Evolutionary conservation across 2,888 invertebrate species (phyloP).

Genomic region (Parnassius mnemosyne): DNA sequence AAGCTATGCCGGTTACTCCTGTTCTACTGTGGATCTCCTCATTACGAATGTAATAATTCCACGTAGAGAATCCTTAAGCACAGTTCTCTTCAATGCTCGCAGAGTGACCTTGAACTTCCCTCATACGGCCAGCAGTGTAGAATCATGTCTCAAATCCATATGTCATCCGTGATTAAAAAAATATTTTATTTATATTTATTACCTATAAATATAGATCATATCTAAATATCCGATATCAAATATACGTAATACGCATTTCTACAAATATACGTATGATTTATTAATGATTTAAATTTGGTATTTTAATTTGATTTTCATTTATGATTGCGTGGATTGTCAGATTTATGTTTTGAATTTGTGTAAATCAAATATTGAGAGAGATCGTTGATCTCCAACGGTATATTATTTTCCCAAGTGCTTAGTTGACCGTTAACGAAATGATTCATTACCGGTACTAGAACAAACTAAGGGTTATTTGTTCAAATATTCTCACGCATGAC

Average conservation of each 20-base stretch:
- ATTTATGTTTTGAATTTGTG: slow-evolving; percentile 54
- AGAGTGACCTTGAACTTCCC: no score
- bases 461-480: slow-evolving; percentile 73
- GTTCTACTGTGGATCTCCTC: no score
- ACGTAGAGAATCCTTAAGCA: no score
- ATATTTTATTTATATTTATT: no score
- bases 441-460: slow-evolving; percentile 75
- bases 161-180: no score
- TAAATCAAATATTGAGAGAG: slow-evolving; percentile 52
- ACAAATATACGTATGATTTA: slow-evolving; percentile 27
- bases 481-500: slow-evolving; percentile 76
- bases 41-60: no score
- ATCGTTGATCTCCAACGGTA: slow-evolving; percentile 60
- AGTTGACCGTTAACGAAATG: slow-evolving; percentile 73
- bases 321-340: slow-evolving; percentile 30
- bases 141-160: no score
- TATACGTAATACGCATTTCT: neutral
- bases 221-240: no score
- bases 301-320: slow-evolving; percentile 30
- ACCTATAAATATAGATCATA: no score
- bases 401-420: slow-evolving; percentile 62
- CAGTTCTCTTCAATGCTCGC: no score
- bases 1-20: no score
- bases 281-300: slow-evolving; percentile 37
- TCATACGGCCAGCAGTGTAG: no score